Conservation (phyloP, 2,113 vertebrate species). For the Hystrix brachyura region DNA sequence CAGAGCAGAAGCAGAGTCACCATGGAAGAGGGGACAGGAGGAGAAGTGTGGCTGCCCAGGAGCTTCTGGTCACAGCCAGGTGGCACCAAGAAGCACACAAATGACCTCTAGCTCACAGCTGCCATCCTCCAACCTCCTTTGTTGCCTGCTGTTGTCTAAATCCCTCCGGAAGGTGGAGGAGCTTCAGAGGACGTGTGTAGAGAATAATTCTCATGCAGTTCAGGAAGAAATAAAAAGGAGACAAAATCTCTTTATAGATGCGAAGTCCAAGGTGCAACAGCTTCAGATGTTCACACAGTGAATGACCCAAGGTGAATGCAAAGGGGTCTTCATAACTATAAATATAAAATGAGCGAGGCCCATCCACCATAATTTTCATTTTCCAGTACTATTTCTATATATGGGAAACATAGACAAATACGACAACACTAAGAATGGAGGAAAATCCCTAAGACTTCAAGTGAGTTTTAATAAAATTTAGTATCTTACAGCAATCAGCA, state of each 20-base stretch:
- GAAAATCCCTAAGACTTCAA: neutral
- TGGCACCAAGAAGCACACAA: neutral
- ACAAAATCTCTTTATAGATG: neutral
- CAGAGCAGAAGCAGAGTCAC: neutral
- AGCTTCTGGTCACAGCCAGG: neutral
- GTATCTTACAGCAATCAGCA: neutral
- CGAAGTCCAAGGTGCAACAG: neutral
- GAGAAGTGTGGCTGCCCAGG: neutral
- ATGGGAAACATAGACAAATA: neutral
- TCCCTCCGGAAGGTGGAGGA: neutral
- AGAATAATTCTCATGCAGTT: neutral
- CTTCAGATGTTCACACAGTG: neutral
- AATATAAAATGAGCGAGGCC: neutral
- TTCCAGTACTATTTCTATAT: neutral
- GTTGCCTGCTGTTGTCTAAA: neutral
- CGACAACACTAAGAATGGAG: neutral
- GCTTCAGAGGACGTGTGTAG: rapidly evolving
- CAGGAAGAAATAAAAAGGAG: neutral
- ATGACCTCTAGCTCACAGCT: neutral
- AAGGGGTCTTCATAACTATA: neutral
- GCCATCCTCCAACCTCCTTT: neutral
- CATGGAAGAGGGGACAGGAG: too few relatives aligned
- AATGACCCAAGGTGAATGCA: neutral
- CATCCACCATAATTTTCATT: neutral
- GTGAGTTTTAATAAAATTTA: neutral